These are phyloP conservation scores for Panonychus citri DNA, from an alignment of 1,140 invertebrate species.

Conservation along the genomic window DNA sequence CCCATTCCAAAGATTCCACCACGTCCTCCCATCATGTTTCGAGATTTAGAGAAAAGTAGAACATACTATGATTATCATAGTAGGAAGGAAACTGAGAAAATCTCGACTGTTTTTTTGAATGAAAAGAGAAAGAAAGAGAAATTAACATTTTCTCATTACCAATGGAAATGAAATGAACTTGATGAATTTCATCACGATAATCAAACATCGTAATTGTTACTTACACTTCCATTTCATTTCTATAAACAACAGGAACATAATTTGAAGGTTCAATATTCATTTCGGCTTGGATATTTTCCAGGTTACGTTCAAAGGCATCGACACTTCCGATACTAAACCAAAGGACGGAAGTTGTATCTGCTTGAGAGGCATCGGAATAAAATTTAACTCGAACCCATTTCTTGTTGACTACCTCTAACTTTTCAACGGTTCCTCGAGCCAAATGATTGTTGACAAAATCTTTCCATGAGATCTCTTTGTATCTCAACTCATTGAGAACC, in stretches of 20 bases:
- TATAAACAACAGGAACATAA: slow-evolving; percentile 84
- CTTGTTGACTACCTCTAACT: slow-evolving; percentile 93
- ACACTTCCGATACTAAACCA: slow-evolving; percentile 94
- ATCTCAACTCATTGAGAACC: too few relatives aligned
- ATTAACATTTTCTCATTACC: not conserved
- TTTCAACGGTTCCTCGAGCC: slow-evolving; percentile 60
- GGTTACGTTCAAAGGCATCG: slow-evolving; percentile 89
- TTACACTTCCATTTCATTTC: slow-evolving; percentile 63
- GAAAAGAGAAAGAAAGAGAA: not conserved
- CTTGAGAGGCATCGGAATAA: slow-evolving; percentile 34
- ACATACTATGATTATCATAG: slow-evolving; percentile 34
- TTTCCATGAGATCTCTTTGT: slow-evolving; percentile 91
- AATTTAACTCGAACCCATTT: slow-evolving; percentile 83
- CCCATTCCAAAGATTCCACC: slow-evolving; percentile 85
- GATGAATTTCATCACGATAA: not conserved
- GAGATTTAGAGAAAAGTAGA: slow-evolving; percentile 56
- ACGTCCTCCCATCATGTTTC: slow-evolving; percentile 32
- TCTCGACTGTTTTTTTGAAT: not conserved
- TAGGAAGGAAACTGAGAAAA: slow-evolving; percentile 20
- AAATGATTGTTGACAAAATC: slow-evolving; percentile 84
- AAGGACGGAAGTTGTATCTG: too few relatives aligned
- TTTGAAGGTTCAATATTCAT: slow-evolving; percentile 70
- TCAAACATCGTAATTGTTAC: not conserved
- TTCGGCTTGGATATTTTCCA: slow-evolving; percentile 87
- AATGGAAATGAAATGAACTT: not conserved